These are phyloP conservation scores for Gymnoscelis rufifasciata DNA, from an alignment of 2,888 invertebrate species.

Conservation along the genomic window DNA sequence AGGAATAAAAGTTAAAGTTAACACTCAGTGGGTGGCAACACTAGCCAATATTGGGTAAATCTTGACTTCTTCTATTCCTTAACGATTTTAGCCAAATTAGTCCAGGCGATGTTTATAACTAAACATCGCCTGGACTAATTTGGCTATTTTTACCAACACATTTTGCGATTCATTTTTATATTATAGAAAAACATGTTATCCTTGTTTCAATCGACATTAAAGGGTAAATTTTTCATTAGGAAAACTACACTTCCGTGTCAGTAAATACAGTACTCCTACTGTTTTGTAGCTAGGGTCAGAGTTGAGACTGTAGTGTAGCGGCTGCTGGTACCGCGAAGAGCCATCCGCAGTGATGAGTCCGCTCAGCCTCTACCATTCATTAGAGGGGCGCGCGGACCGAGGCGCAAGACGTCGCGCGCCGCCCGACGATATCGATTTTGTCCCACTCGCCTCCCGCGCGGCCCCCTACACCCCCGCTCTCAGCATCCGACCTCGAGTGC, in stretches of 20 bases:
- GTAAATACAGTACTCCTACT: too few relatives aligned
- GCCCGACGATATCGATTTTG: constrained; percentile 78
- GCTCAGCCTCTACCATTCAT: constrained; percentile 77
- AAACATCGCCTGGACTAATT: too few relatives aligned
- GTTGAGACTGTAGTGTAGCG: constrained; percentile 38
- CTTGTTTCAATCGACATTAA: constrained; percentile 11
- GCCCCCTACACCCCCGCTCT: constrained; percentile 61
- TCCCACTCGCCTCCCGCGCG: constrained; percentile 61
- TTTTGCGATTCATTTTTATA: too few relatives aligned
- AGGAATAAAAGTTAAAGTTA: not conserved
- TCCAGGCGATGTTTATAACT: too few relatives aligned
- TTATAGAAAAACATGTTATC: constrained; percentile 17
- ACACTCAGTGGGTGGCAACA: constrained; percentile 1
- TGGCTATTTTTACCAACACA: too few relatives aligned
- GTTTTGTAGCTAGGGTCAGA: too few relatives aligned
- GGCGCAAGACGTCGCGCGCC: constrained; percentile 76
- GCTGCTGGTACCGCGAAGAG: constrained; percentile 56
- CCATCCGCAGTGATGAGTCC: constrained; percentile 75
- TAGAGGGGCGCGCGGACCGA: constrained; percentile 64
- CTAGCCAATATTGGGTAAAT: constrained; percentile 22
- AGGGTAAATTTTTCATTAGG: constrained; percentile 13
- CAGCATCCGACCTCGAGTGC: constrained; percentile 79
- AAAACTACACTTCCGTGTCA: too few relatives aligned
- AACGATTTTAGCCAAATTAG: too few relatives aligned
- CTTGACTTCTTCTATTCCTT: constrained; percentile 24